Evolutionary conservation across 2,888 invertebrate species (phyloP).

Genomic region (Cartodere bifasciata): DNA sequence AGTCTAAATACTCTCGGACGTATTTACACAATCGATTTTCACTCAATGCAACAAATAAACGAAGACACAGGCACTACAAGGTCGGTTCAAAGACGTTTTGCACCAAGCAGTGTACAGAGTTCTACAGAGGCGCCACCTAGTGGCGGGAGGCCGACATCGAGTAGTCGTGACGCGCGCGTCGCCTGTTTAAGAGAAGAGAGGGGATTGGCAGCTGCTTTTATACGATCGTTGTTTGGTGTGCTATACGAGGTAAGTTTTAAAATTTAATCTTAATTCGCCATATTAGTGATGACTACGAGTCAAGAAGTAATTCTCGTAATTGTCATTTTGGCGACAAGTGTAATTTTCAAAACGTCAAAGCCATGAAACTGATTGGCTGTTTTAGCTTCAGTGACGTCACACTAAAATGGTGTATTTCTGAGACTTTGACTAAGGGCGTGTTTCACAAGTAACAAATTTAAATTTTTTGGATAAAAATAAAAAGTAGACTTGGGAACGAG

Average conservation of each 20-base stretch:
- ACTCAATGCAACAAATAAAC: constrained; percentile 96
- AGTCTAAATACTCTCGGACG: constrained; percentile 83
- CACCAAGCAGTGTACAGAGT: constrained; percentile 39
- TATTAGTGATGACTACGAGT: too few relatives aligned
- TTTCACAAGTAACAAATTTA: too few relatives aligned
- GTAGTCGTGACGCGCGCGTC: constrained; percentile 49
- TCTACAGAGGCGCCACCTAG: constrained; percentile 21
- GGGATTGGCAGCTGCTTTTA: constrained; percentile 55
- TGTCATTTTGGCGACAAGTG: too few relatives aligned
- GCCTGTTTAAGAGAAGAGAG: constrained; percentile 58
- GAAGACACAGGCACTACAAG: constrained; percentile 89
- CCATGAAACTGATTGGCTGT: too few relatives aligned
- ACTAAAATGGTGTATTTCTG: too few relatives aligned
- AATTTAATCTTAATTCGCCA: too few relatives aligned
- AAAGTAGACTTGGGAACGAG: too few relatives aligned
- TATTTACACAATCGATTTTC: constrained; percentile 92
- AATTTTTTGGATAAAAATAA: too few relatives aligned
- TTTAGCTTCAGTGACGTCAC: too few relatives aligned
- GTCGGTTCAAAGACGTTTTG: constrained; percentile 66
- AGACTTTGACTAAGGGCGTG: too few relatives aligned
- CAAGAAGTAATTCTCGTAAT: too few relatives aligned
- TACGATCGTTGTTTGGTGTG: constrained; percentile 74
- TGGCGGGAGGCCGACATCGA: constrained; percentile 26
- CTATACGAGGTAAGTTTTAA: constrained; percentile 69
- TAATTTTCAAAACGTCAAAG: too few relatives aligned